Evolutionary conservation across 2,888 invertebrate genomes (phyloP).

Genomic region (Zygogramma bicolorata): DNA sequence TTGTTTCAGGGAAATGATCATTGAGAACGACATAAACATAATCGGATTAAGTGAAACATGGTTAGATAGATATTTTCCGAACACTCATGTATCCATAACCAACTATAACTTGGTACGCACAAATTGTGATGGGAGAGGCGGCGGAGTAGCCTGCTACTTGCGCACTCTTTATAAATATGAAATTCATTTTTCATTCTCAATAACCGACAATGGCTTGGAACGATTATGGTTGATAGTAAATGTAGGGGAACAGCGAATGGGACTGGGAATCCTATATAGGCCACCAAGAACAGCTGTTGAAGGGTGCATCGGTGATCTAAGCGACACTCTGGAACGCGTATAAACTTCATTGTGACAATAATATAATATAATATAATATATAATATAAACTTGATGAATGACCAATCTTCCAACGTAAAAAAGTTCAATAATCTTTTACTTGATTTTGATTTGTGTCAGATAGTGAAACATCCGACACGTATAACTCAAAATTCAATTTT

Average conservation of each 20-base stretch:
- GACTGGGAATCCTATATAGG: too few species aligned
- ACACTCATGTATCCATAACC: neutral
- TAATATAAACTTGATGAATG: too few species aligned
- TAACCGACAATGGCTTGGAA: neutral
- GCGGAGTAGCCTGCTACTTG: neutral
- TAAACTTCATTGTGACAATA: too few species aligned
- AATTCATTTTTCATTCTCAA: neutral
- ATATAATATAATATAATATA: too few species aligned
- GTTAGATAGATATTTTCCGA: neutral
- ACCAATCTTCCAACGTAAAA: neutral
- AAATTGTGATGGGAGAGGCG: neutral
- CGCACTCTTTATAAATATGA: neutral
- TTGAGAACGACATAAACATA: neutral
- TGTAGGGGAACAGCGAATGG: too few species aligned
- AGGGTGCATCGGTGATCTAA: too few species aligned
- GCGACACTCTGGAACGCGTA: too few species aligned
- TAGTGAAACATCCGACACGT: constrained; percentile 8
- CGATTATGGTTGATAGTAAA: too few species aligned
- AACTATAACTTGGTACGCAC: neutral
- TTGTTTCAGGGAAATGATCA: too few species aligned
- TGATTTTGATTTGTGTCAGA: neutral
- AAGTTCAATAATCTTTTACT: constrained; percentile 10
- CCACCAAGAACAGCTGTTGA: too few species aligned
- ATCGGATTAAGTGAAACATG: neutral
- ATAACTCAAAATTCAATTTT: constrained; percentile 8